A percentile compares a stretch with the other conserved stretches of the same genome.
Conservation (phyloP, 2,113 vertebrate species). For the Hemichromis elongatus region DNA sequence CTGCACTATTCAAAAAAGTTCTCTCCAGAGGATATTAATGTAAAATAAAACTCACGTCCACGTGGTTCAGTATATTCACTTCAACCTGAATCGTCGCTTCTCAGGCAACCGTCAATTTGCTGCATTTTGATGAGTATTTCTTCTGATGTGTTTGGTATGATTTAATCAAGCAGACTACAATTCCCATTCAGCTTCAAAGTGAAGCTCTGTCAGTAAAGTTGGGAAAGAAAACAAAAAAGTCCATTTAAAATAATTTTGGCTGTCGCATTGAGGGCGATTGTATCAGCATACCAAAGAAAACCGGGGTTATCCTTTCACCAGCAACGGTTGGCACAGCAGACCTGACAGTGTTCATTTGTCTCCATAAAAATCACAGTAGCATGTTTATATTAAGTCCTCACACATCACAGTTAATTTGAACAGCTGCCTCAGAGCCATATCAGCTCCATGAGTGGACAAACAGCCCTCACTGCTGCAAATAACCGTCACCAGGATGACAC, state of each 20-base stretch:
- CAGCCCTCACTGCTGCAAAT: slow-evolving; percentile 23
- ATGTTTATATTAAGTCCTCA: slow-evolving; percentile 38
- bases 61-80: neutral
- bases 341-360: slow-evolving; percentile 14
- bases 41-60: slow-evolving; percentile 8
- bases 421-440: slow-evolving; percentile 47
- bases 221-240: neutral
- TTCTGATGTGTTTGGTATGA: neutral
- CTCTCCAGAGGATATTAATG: neutral
- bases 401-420: slow-evolving; percentile 52
- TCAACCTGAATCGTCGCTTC: neutral
- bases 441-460: slow-evolving; percentile 26
- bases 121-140: neutral
- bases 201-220: neutral
- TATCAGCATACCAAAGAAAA: neutral
- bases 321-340: neutral
- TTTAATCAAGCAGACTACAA: slow-evolving; percentile 13
- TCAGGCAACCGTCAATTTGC: neutral
- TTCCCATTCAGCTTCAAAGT: neutral
- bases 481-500: neutral
- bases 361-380: slow-evolving; percentile 13
- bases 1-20: neutral
- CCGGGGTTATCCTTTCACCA: neutral
- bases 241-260: neutral
- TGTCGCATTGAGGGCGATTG: neutral